A percentile compares a stretch with the other conserved stretches of the same genome.
Conservation (phyloP, 2,888 invertebrate genomes). For the Notodonta dromedarius region DNA sequence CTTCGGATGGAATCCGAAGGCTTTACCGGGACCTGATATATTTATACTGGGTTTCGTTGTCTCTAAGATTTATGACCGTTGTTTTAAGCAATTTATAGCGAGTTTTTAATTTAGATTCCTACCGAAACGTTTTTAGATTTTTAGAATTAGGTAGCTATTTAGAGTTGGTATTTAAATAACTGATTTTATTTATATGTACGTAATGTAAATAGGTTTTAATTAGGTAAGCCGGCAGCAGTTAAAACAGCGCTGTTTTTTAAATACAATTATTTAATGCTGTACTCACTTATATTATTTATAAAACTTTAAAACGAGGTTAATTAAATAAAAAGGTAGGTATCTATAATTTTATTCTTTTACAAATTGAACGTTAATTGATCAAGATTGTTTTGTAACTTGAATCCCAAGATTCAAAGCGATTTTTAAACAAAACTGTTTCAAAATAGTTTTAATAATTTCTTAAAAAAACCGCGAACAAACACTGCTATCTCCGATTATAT, state of each 20-base stretch:
- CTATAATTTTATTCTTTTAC: background rate
- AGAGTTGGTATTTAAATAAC: background rate
- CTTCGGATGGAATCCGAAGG: slow-evolving; percentile 77
- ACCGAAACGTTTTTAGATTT: slow-evolving; percentile 36
- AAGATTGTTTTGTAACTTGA: background rate
- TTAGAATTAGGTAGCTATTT: too few relatives aligned
- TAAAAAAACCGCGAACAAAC: background rate
- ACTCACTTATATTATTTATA: too few relatives aligned
- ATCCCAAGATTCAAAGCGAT: too few relatives aligned
- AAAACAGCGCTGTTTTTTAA: too few relatives aligned
- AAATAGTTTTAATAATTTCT: too few relatives aligned
- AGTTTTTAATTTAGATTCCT: slow-evolving; percentile 67
- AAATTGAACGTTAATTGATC: background rate
- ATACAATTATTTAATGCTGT: background rate
- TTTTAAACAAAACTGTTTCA: too few relatives aligned
- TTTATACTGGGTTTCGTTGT: slow-evolving; percentile 63
- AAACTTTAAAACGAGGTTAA: too few relatives aligned
- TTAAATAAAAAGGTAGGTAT: too few relatives aligned
- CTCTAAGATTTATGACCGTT: slow-evolving; percentile 66
- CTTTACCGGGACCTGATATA: slow-evolving; percentile 73
- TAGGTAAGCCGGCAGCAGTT: background rate
- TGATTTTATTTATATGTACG: too few relatives aligned
- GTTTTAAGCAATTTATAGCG: slow-evolving; percentile 68
- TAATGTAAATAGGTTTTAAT: too few relatives aligned
- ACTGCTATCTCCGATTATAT: background rate